These are phyloP conservation scores for Rotaria magnacalcarata DNA, from an alignment of 2,888 invertebrate species.

Conservation along the genomic window DNA sequence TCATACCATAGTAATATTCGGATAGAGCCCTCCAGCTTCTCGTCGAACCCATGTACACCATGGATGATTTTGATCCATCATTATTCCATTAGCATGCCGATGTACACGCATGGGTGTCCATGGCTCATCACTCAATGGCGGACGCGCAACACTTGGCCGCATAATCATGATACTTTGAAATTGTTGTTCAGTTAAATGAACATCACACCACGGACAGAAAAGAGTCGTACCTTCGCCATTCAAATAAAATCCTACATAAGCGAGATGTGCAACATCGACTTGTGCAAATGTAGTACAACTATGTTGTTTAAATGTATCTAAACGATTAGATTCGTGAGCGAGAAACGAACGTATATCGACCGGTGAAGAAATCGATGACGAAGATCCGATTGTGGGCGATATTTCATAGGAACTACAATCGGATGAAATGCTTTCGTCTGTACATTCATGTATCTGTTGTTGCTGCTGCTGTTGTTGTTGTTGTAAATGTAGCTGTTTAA, in stretches of 20 bases:
- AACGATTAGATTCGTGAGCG: constrained; percentile 2
- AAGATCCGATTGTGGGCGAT: not conserved
- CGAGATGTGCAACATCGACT: not conserved
- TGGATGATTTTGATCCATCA: constrained; percentile 6
- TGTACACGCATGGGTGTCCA: constrained; percentile 32
- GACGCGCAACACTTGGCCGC: not conserved
- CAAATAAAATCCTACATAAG: constrained; percentile 5
- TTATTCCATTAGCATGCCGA: not conserved
- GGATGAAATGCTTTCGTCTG: not conserved
- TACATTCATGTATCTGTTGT: not conserved
- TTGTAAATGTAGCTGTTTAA: not conserved
- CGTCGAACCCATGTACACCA: constrained; percentile 34
- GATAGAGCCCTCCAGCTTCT: not conserved
- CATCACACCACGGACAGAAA: constrained; percentile 17
- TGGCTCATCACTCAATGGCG: not conserved
- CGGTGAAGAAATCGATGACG: not conserved
- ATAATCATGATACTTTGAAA: not conserved
- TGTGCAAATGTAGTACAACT: not conserved
- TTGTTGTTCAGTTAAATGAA: not conserved
- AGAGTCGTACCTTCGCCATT: not conserved
- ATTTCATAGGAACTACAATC: not conserved
- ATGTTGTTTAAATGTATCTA: constrained; percentile 17
- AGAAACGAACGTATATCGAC: not conserved
- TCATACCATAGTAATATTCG: not conserved
- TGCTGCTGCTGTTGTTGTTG: not conserved